Percentiles rank a stretch among this genome's conserved stretches.
Conservation (phyloP, 1,140 invertebrate genomes). For the Chlorops oryzae region DNA sequence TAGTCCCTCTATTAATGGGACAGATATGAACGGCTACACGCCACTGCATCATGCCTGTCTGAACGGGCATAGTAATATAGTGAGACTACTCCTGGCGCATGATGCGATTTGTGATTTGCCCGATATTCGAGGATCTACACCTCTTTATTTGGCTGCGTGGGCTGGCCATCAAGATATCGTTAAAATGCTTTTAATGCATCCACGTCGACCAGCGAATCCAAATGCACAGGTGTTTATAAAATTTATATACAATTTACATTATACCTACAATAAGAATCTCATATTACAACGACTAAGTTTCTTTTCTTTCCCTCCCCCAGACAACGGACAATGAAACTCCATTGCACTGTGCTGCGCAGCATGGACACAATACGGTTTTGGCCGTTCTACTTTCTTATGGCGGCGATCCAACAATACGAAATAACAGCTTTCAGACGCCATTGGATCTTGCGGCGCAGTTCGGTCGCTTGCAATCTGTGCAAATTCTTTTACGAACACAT, state of each 20-base stretch:
- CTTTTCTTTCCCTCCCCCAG: conserved; percentile 51
- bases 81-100: conserved; percentile 72
- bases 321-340: conserved; percentile 90
- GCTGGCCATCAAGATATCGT: conserved; percentile 80
- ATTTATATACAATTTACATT: neutral
- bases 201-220: conserved; percentile 68
- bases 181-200: conserved; percentile 65
- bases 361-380: conserved; percentile 85
- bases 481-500: conserved; percentile 71
- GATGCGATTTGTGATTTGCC: conserved; percentile 83
- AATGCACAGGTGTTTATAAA: conserved; percentile 65
- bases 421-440: conserved; percentile 83
- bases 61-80: conserved; percentile 86
- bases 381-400: conserved; percentile 75
- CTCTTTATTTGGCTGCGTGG: conserved; percentile 85
- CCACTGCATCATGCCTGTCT: conserved; percentile 90
- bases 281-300: conserved; percentile 4
- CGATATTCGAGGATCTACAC: conserved; percentile 77
- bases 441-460: conserved; percentile 93
- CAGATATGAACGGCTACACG: conserved; percentile 89
- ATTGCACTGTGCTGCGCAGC: conserved; percentile 89
- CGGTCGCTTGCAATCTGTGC: conserved; percentile 76
- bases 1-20: conserved; percentile 83
- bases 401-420: conserved; percentile 85
- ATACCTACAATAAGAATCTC: conserved; percentile 1